Conservation (phyloP, 2,888 invertebrate genomes). For the Trimorus sp. region DNA sequence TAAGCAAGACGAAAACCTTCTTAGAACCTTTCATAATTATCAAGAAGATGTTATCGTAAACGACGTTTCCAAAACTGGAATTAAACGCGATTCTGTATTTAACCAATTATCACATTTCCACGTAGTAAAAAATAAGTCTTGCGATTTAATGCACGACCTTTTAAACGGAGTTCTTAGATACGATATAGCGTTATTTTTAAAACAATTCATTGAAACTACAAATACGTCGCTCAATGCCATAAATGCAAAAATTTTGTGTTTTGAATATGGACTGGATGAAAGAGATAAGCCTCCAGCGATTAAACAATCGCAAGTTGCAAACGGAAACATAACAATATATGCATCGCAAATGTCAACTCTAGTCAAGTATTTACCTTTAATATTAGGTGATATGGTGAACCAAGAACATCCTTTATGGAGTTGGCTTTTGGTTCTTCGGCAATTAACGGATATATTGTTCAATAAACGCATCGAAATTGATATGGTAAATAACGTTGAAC, state of each 20-base stretch:
- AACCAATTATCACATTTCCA: constrained; percentile 55
- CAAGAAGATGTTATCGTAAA: background rate
- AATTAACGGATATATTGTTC: background rate
- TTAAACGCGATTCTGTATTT: constrained; percentile 43
- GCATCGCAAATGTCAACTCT: constrained; percentile 55
- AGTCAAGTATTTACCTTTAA: constrained; percentile 47
- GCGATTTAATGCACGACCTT: constrained; percentile 61
- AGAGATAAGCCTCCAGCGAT: constrained; percentile 55
- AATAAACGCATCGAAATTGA: background rate
- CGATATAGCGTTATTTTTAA: constrained; percentile 51
- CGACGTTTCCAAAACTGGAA: constrained; percentile 27
- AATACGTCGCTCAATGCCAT: constrained; percentile 39
- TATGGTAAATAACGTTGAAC: background rate
- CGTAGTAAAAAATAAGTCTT: constrained; percentile 40
- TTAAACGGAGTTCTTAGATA: constrained; percentile 45
- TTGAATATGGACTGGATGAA: constrained; percentile 44
- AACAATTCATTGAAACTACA: constrained; percentile 31
- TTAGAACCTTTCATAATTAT: background rate
- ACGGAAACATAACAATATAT: constrained; percentile 38
- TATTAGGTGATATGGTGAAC: constrained; percentile 47
- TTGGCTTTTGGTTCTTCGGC: constrained; percentile 7
- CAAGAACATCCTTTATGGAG: constrained; percentile 39
- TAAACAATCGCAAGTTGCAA: constrained; percentile 23
- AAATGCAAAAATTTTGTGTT: constrained; percentile 42
- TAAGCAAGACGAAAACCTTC: background rate